Evolutionary conservation across 2,888 invertebrate species (phyloP), one percentile per base, ranked within the genome.

Genomic region (Siphonodentalium dalli): DNA sequence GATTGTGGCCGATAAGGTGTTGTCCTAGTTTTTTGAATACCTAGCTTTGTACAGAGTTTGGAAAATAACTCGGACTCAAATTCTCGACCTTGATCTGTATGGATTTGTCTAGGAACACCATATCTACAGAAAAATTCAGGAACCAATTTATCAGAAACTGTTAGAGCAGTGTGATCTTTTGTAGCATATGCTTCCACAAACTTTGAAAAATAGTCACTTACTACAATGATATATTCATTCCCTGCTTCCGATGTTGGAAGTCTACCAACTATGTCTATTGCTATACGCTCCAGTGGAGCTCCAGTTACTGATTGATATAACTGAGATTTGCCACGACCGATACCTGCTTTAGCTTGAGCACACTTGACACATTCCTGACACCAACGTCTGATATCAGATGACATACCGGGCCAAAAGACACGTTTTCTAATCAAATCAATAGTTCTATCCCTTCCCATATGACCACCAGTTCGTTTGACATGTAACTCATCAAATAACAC

Each of bases 61-160:
- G n/a, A n/a, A n/a, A n/a, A n/a, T n/a, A n/a, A n/a, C n/a, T n/a
- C n/a, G n/a, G n/a, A n/a, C n/a, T n/a, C 21, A 43, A 29, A 44
- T 7, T 44, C 37, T 15, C 33, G 15, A 7, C 29, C 47, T 28
- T 37, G 34, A 33, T 49, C 51, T 11, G 47, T 28, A 2, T 43
- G 20, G n/a, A 53, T 40, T 5, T 18, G n/a, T 23, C 37, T 28
- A 9, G 51, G 51, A 9, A 42, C 28, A 8, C 51, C 59, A 27
- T 41, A 47, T 15, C 29, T 20, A 26, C 54, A 54, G 13, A 41
- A 29, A 21, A 50, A 21, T 33, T 50, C 54, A 5, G 27, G 42
- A 11, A 61, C 52, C 13, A 61, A 28, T n/a, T 39, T 47, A 28
- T 56, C 56, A n/a, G 61, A 55, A 13, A 61, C 61, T 23, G 53